These are phyloP conservation scores for Burhinus oedicnemus DNA, from an alignment of 2,113 vertebrate species.

Conservation along the genomic window DNA sequence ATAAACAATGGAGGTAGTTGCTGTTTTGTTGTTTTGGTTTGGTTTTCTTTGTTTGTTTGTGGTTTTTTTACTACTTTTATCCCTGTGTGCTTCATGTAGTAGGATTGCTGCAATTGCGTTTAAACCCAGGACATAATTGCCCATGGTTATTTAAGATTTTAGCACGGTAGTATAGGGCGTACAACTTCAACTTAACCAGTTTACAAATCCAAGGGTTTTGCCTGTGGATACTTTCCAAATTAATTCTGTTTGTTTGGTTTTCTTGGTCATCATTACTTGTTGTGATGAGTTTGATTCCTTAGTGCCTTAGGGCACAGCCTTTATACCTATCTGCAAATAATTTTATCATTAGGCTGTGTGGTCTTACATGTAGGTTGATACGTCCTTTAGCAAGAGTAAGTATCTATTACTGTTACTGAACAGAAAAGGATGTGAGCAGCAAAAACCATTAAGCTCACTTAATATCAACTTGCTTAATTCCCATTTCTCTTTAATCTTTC, in stretches of 20 bases:
- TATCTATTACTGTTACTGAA: background rate
- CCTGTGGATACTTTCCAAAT: background rate
- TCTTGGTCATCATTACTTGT: background rate
- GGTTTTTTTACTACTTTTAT: background rate
- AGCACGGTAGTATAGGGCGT: background rate
- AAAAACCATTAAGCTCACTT: background rate
- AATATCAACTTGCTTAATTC: background rate
- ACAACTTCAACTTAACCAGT: background rate
- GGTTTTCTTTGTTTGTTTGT: background rate
- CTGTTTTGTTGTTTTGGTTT: background rate
- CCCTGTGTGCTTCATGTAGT: background rate
- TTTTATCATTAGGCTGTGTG: background rate
- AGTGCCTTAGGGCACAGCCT: background rate
- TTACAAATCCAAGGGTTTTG: background rate
- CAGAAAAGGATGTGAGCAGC: background rate
- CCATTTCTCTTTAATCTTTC: background rate
- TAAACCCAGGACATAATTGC: background rate
- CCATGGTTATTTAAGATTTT: background rate
- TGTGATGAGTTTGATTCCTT: background rate
- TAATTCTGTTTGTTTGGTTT: background rate
- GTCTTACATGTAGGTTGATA: background rate
- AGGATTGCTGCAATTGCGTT: background rate
- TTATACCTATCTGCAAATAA: background rate
- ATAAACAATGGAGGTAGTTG: background rate
- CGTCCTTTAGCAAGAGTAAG: background rate